These are phyloP conservation scores for Drosophila niveifrons DNA, from an alignment of 2,888 invertebrate species.

Conservation along the genomic window DNA sequence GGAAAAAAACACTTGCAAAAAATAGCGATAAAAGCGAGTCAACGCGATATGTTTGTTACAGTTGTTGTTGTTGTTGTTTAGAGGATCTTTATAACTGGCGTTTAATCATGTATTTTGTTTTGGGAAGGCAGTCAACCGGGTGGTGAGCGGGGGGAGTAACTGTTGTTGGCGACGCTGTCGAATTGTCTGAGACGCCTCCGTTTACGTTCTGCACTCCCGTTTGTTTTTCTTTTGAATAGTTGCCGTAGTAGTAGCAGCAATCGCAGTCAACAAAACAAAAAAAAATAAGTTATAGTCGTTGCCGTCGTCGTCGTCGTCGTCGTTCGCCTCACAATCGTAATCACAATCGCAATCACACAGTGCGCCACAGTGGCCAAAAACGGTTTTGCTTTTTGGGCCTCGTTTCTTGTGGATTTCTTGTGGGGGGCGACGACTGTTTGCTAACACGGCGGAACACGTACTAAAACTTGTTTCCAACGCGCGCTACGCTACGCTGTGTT, in stretches of 20 bases:
- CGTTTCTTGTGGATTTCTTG: slow-evolving; percentile 13
- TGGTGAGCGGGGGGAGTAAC: background rate
- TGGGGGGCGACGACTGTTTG: slow-evolving; percentile 81
- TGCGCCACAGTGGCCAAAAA: slow-evolving; percentile 20
- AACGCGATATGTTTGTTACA: slow-evolving; percentile 1
- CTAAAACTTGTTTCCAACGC: slow-evolving; percentile 82
- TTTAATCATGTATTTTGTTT: slow-evolving; percentile 9
- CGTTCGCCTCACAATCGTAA: slow-evolving; percentile 2
- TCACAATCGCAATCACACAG: slow-evolving; percentile 14
- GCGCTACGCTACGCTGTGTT: slow-evolving; percentile 40
- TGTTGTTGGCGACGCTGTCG: background rate
- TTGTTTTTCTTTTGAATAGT: too few relatives aligned
- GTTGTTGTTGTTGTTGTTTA: slow-evolving; percentile 12
- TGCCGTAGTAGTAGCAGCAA: too few relatives aligned
- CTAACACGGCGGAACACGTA: slow-evolving; percentile 85
- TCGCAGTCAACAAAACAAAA: too few relatives aligned
- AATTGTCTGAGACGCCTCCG: background rate
- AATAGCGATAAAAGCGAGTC: slow-evolving; percentile 6
- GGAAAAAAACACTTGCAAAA: slow-evolving; percentile 29
- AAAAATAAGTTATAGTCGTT: too few relatives aligned
- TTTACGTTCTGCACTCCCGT: too few relatives aligned
- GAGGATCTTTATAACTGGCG: background rate
- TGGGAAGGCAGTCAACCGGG: background rate
- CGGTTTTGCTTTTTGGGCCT: slow-evolving; percentile 10
- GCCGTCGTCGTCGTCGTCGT: background rate